Percentiles rank a stretch among this genome's conserved stretches.
Conservation (phyloP, 2,113 vertebrate genomes). For the Bothrops jararaca region DNA sequence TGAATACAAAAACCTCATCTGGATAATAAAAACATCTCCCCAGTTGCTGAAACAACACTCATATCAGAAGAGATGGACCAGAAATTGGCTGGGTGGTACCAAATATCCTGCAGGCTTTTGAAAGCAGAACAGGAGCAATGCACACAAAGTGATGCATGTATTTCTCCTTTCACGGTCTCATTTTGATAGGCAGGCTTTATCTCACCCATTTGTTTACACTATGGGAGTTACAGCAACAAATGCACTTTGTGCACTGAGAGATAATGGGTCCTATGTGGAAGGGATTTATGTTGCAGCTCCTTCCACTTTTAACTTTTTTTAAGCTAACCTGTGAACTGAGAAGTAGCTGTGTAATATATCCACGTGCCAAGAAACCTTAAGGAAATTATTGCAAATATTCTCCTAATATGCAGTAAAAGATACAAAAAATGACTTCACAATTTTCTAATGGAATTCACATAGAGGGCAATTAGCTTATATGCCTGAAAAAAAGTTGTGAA, state of each 20-base stretch:
- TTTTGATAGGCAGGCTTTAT: not conserved
- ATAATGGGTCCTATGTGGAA: not conserved
- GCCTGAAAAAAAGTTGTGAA: not conserved
- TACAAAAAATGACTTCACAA: not conserved
- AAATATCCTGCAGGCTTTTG: not conserved
- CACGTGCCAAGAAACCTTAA: not conserved
- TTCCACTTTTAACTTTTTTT: not conserved
- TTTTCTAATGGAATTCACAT: not conserved
- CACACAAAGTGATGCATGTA: not conserved
- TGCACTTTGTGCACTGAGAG: not conserved
- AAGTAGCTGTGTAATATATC: not conserved
- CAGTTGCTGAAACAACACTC: not conserved
- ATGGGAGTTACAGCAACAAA: not conserved
- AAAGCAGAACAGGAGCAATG: not conserved
- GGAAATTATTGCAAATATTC: not conserved
- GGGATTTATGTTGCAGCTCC: not conserved
- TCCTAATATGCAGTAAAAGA: not conserved
- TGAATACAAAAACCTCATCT: rapidly evolving
- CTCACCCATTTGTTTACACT: not conserved
- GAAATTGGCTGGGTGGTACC: not conserved
- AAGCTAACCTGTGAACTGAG: not conserved
- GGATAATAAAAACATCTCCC: not conserved
- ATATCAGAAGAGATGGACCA: not conserved
- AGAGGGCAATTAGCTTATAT: not conserved
- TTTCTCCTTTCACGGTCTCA: not conserved